These are phyloP conservation scores for Spodoptera exigua DNA, from an alignment of 2,888 invertebrate species.

Conservation along the genomic window DNA sequence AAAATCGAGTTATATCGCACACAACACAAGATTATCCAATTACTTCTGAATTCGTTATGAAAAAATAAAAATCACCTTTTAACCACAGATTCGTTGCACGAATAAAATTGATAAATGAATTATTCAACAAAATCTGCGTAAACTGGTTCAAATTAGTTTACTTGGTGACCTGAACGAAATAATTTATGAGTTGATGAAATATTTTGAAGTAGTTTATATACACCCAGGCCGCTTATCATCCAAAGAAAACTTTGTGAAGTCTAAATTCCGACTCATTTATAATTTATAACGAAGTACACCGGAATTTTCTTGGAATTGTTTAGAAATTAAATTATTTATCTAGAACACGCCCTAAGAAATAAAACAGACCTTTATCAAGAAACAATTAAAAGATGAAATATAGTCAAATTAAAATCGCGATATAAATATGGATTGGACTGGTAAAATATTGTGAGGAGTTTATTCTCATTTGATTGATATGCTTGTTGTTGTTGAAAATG, in stretches of 20 bases:
- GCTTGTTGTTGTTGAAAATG: constrained; percentile 28
- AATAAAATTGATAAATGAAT: constrained; percentile 37
- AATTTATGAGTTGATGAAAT: constrained; percentile 49
- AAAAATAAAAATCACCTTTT: constrained; percentile 24
- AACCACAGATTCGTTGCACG: constrained; percentile 37
- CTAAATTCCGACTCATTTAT: constrained; percentile 45
- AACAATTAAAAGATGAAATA: constrained; percentile 36
- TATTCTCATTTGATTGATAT: constrained; percentile 46
- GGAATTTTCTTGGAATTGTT: constrained; percentile 20
- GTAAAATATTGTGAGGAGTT: constrained; percentile 36
- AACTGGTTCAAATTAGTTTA: constrained; percentile 44
- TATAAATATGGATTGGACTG: constrained; percentile 43
- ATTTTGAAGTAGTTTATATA: constrained; percentile 40
- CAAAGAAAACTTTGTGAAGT: constrained; percentile 41
- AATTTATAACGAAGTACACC: constrained; percentile 23
- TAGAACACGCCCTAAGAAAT: constrained; percentile 18
- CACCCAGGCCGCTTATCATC: constrained; percentile 26
- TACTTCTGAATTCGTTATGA: constrained; percentile 36
- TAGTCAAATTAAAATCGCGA: constrained; percentile 37
- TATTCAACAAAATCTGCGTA: constrained; percentile 39
- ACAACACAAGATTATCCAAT: constrained; percentile 45
- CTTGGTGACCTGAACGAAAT: constrained; percentile 49
- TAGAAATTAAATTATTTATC: constrained; percentile 40
- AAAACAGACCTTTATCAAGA: constrained; percentile 34
- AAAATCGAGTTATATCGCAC: constrained; percentile 37